A percentile compares a stretch with the other conserved stretches of the same genome.
These are phyloP conservation scores for Drosophila lini DNA, from an alignment of 1,140 invertebrate species.

Conservation along the genomic window DNA sequence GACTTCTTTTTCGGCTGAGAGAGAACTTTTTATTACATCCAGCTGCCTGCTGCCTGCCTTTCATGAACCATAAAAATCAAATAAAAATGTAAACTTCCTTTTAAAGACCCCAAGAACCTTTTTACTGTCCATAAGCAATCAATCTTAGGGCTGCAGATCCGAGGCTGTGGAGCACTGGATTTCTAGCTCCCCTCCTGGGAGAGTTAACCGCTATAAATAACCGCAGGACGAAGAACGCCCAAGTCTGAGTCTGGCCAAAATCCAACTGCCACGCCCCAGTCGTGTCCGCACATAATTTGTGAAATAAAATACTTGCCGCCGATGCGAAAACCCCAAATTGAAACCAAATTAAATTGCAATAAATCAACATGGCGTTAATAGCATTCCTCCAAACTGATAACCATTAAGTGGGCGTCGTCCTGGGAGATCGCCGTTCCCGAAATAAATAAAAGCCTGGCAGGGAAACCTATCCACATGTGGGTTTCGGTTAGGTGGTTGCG, in stretches of 20 bases:
- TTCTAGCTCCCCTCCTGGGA: constrained; percentile 2
- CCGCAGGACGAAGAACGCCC: constrained; percentile 29
- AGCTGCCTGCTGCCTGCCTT: not conserved
- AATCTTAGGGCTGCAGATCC: constrained; percentile 19
- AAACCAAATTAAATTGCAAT: constrained; percentile 81
- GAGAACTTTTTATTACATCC: constrained; percentile 27
- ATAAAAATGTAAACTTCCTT: constrained; percentile 48
- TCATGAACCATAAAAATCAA: constrained; percentile 46
- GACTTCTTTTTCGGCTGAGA: not conserved
- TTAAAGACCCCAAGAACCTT: constrained; percentile 21
- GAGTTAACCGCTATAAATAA: constrained; percentile 64
- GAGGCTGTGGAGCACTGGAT: constrained; percentile 1
- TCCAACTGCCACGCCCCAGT: constrained; percentile 58
- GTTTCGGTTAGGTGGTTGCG: constrained; percentile 16
- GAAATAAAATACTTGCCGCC: constrained; percentile 71
- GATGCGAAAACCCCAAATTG: constrained; percentile 62
- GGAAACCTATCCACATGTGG: constrained; percentile 42
- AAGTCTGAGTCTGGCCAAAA: constrained; percentile 19
- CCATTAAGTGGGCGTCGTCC: constrained; percentile 77
- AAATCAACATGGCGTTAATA: constrained; percentile 79
- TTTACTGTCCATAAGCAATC: constrained; percentile 45
- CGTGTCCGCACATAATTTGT: constrained; percentile 78
- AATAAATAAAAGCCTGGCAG: constrained; percentile 56
- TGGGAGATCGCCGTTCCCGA: constrained; percentile 46
- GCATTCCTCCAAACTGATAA: constrained; percentile 71